A percentile compares a stretch with the other conserved stretches of the same genome.
Evolutionary conservation across 2,113 vertebrate species (phyloP).

Genomic region (Oxyura jamaicensis): DNA sequence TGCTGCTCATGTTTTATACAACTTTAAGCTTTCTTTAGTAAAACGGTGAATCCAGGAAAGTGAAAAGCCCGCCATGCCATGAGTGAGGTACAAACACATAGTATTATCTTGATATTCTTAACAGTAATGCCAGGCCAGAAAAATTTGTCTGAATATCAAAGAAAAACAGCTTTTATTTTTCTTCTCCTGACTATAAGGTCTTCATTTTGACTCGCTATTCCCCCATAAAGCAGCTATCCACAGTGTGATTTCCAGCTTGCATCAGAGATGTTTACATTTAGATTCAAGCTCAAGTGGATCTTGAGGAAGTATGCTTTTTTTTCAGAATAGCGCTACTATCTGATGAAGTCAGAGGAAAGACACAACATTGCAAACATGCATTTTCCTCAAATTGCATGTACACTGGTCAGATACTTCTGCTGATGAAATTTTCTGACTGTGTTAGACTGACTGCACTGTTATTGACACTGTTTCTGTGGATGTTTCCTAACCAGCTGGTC

Average conservation of each 20-base stretch:
- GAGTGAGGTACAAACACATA: background rate
- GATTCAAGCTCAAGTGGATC: background rate
- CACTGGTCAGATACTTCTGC: background rate
- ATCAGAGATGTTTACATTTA: background rate
- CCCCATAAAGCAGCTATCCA: background rate
- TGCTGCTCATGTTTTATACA: background rate
- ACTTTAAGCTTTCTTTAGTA: background rate
- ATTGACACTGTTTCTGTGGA: accelerated
- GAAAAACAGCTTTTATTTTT: background rate
- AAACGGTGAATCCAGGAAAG: background rate
- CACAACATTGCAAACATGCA: background rate
- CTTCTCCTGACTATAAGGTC: background rate
- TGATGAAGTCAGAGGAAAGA: background rate
- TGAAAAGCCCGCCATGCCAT: background rate
- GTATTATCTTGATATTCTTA: background rate
- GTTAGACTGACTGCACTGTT: background rate
- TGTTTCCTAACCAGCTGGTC: background rate
- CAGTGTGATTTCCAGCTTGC: background rate
- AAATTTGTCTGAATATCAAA: background rate
- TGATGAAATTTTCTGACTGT: background rate
- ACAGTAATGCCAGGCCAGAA: background rate
- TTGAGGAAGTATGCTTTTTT: background rate
- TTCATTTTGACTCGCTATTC: background rate
- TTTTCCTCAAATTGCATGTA: background rate
- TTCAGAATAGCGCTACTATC: background rate